Base-by-base conservation (phyloP, 2,888 invertebrate genomes). In the Diaprepes abbreviatus region DNA sequence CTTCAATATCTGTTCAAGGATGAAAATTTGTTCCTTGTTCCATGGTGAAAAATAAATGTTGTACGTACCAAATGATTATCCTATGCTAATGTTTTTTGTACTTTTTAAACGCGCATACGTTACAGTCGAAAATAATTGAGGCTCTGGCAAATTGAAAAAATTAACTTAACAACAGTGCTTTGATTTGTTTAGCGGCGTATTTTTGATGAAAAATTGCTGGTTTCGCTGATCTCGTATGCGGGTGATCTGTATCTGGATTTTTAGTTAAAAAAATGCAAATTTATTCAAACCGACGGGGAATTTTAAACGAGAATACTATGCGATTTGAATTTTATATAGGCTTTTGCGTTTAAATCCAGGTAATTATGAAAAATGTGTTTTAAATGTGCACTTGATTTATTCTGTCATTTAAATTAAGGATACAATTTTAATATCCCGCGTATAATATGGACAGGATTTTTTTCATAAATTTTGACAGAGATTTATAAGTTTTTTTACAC, bases 311-410 rank as follows among this genome's bases (percentile, higher is more conserved):
- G 43, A 5, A 43, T 21, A 43, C 19, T 21, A 43, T 43, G 21
- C 43, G 19, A 19, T 43, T 43, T 43, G 19, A 43, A 43, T 43
- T 43, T 43, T n/a, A 43, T 43, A 21, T 9, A 10, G 43, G 43
- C n/a, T 43, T 43, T 43, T 21, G n/a, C 43, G 43, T 19, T 43
- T 43, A 19, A 43, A 43, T 43, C 21, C 43, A 43, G 43, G 43
- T 43, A 43, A 43, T 43, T 43, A 43, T 17, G 17, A 43, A 43
- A 43, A 43, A 43, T 43, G n/a, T 19, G 43, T 43, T 43, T 19
- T 43, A 21, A 43, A 43, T 21, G n/a, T 43, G 19, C 21, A 10
- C 21, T 10, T 21, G 43, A 43, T 21, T 21, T 43, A 43, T 43
- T 9, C 17, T 19, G 19, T 2, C 43, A 9, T 19, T 43, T 43